Conservation (phyloP, 2,113 vertebrate species). For the Rhombomys opimus region DNA sequence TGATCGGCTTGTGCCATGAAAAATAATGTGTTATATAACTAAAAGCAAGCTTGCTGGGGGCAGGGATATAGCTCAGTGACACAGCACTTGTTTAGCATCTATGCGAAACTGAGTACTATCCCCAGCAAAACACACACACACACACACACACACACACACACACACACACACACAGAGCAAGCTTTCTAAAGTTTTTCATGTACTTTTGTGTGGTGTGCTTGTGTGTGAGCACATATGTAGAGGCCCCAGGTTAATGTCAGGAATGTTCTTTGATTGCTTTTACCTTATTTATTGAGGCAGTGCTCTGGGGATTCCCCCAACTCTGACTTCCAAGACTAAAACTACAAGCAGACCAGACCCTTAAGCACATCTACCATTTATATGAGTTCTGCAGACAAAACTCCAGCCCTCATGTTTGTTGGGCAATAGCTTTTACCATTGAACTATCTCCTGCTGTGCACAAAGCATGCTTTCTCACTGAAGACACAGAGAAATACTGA, state of each 20-base stretch:
- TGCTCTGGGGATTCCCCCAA: neutral
- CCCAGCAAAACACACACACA: neutral
- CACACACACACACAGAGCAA: neutral
- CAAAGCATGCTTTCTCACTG: neutral
- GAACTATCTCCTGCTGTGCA: neutral
- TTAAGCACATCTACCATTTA: too few relatives aligned
- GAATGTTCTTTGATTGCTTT: neutral
- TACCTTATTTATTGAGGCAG: neutral
- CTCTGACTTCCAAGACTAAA: neutral
- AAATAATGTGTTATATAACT: neutral
- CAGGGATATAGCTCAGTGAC: neutral
- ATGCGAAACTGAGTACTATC: neutral
- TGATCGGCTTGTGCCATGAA: neutral
- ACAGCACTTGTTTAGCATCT: neutral
- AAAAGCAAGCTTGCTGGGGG: neutral
- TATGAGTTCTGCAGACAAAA: neutral
- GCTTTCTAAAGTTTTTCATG: neutral
- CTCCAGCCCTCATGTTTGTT: neutral
- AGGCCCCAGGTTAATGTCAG: neutral
- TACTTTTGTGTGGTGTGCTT: neutral
- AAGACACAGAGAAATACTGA: neutral
- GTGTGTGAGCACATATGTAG: neutral
- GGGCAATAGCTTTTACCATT: neutral
- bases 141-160: neutral
- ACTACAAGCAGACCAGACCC: neutral